Evolutionary conservation across 1,140 invertebrate species (phyloP), one percentile per base, ranked within the genome.

Genomic region (Drosophila sucinea): DNA sequence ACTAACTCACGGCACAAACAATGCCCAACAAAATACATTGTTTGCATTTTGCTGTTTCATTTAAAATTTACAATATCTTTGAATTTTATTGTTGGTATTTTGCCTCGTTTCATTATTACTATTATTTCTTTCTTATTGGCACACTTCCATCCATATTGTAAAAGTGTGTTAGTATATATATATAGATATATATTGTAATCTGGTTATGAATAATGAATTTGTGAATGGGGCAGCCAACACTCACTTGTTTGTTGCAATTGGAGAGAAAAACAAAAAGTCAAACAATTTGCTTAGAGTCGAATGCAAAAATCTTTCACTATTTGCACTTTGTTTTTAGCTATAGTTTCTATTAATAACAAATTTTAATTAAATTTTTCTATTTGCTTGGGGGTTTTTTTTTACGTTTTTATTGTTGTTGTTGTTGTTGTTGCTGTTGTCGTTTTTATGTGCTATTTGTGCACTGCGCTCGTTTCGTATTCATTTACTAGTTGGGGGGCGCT

Each of bases 271-370:
- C 5, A 25, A 51, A 51, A 27, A 51, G 44, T 10, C 44, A 51
- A 51, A 51, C 44, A 51, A 51, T 51, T 51, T 51, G 44, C 44
- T 51, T 27, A 51, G 44, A 51, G 44, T 23, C 44, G 44, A 23
- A 7, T 25, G 23, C 23, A 27, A 51, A 51, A 51, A 27, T 51
- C 25, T 51, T 40, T 40, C 35, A 60, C 35, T 60, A 60, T n/a
- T 11, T 60, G 33, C 23, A 17, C 35, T 60, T 35, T 35, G 23
- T 10, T 60, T 58, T 38, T 38, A 25, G 17, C 25, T 60, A 25
- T n/a, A 33, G n/a, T 44, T 62, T 62, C 60, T 47, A 62, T 41
- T 62, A 62, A 62, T 62, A 62, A 44, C 17, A 17, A 62, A 29
- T 62, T 44, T 62, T 62, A 62, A 47, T 47, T 30, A 40, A 62